Evolutionary conservation across 2,113 vertebrate genomes (phyloP).

Genomic region (Riparia riparia): DNA sequence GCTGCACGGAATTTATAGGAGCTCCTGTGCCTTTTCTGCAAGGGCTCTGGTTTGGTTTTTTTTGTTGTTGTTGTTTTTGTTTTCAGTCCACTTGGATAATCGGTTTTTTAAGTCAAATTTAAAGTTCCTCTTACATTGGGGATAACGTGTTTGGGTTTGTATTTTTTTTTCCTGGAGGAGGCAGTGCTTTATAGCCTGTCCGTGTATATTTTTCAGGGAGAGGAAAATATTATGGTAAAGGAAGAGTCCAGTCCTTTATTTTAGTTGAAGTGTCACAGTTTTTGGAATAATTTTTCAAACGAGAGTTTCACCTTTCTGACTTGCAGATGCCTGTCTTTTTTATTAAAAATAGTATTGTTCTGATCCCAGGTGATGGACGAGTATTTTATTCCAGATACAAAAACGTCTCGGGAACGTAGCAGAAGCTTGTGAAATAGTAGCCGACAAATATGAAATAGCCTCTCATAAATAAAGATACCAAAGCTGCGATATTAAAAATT

Average conservation of each 20-base stretch:
- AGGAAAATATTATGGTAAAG: background rate
- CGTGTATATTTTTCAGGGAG: background rate
- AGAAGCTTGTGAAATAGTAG: background rate
- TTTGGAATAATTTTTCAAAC: background rate
- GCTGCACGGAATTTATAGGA: background rate
- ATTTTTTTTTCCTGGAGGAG: background rate
- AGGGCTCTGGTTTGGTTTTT: background rate
- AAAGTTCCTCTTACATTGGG: background rate
- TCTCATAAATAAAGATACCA: background rate
- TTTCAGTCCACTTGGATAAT: background rate
- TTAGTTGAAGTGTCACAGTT: background rate
- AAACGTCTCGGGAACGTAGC: background rate
- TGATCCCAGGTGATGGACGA: background rate
- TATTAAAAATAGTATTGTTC: background rate
- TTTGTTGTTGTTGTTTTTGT: background rate
- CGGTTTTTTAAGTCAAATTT: background rate
- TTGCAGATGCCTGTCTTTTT: background rate
- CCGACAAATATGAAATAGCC: background rate
- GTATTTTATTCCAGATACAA: background rate
- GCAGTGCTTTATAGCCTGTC: background rate
- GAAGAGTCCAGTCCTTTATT: background rate
- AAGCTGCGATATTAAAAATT: background rate
- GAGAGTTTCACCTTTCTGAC: background rate
- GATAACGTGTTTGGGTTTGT: fast-evolving
- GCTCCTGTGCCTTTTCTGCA: background rate